Evolutionary conservation across 2,888 invertebrate genomes (phyloP).

Genomic region (Molorchus minor): DNA sequence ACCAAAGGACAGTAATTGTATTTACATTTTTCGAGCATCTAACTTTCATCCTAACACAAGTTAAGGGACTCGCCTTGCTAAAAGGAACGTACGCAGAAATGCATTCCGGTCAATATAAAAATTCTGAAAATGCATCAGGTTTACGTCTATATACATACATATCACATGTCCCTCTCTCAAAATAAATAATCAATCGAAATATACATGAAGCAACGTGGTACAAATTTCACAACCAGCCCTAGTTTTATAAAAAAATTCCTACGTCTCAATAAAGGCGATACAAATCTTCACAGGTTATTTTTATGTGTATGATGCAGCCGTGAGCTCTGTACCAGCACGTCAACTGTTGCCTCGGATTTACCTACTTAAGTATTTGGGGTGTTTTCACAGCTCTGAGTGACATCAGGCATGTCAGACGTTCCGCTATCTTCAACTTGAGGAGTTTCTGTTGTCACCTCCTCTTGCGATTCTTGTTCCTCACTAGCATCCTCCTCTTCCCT

Average conservation of each 20-base stretch:
- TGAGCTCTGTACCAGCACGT: slow-evolving; percentile 27
- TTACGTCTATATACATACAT: slow-evolving; percentile 59
- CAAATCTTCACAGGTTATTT: slow-evolving; percentile 13
- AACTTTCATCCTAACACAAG: slow-evolving; percentile 14
- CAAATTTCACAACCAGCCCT: slow-evolving; percentile 36
- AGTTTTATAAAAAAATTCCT: slow-evolving; percentile 23
- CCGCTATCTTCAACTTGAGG: slow-evolving; percentile 20
- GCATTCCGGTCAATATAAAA: slow-evolving; percentile 60
- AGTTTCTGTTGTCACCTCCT: slow-evolving; percentile 44
- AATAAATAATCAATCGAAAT: slow-evolving; percentile 48
- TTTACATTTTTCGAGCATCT: slow-evolving; percentile 40
- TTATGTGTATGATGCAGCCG: slow-evolving; percentile 4
- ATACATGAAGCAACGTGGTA: slow-evolving; percentile 42
- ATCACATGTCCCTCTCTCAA: slow-evolving; percentile 59
- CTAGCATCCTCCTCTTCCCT: slow-evolving; percentile 57
- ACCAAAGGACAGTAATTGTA: slow-evolving; percentile 36
- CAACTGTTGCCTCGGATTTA: slow-evolving; percentile 21
- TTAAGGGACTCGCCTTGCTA: slow-evolving; percentile 35
- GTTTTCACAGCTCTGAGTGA: slow-evolving; percentile 54
- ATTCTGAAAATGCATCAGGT: slow-evolving; percentile 59
- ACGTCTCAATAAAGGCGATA: slow-evolving; percentile 31
- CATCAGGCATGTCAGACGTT: slow-evolving; percentile 52
- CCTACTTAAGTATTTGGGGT: slow-evolving; percentile 42
- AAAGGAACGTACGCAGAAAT: slow-evolving; percentile 54
- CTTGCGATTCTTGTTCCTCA: slow-evolving; percentile 59